phyloP scores from a whole-genome alignment of 2,797 vertebrate species.

The Periparus ater region DNA sequence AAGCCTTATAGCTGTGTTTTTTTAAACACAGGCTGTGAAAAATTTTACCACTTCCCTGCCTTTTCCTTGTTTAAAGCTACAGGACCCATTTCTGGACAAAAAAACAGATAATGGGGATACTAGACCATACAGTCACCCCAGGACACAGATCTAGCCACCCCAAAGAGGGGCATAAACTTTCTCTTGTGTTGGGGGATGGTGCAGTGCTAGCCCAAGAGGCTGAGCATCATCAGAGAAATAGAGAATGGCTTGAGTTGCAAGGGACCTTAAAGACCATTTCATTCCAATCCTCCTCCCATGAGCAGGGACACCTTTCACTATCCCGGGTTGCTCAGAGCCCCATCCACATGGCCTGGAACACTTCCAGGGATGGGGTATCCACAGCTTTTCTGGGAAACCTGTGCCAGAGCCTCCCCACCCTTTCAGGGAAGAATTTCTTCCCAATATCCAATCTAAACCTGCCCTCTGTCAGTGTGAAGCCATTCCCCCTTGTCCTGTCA shows the following conservation, averaged over 20 bases:
- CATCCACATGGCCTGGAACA: fast-evolving
- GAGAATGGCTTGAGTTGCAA: neutral
- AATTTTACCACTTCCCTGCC: fast-evolving
- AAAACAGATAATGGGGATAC: neutral
- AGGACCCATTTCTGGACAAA: neutral
- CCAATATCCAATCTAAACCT: neutral
- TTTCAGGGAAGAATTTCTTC: neutral
- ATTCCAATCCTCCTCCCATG: neutral
- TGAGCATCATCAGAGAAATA: neutral
- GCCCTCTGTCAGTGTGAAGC: neutral
- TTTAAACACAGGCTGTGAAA: neutral
- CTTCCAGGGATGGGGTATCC: neutral
- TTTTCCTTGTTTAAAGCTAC: neutral
- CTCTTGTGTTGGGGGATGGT: neutral
- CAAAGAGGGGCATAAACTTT: neutral
- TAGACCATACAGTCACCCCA: neutral
- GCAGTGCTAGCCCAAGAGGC: neutral
- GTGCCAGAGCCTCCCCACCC: neutral
- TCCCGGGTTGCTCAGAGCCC: neutral
- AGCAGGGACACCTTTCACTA: neutral
- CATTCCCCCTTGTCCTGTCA: neutral
- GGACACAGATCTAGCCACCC: neutral
- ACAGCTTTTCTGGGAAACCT: fast-evolving
- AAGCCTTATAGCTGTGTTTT: neutral
- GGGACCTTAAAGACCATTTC: neutral